These are phyloP conservation scores for Bubo scandiacus DNA, from an alignment of 2,113 vertebrate species.

Conservation along the genomic window DNA sequence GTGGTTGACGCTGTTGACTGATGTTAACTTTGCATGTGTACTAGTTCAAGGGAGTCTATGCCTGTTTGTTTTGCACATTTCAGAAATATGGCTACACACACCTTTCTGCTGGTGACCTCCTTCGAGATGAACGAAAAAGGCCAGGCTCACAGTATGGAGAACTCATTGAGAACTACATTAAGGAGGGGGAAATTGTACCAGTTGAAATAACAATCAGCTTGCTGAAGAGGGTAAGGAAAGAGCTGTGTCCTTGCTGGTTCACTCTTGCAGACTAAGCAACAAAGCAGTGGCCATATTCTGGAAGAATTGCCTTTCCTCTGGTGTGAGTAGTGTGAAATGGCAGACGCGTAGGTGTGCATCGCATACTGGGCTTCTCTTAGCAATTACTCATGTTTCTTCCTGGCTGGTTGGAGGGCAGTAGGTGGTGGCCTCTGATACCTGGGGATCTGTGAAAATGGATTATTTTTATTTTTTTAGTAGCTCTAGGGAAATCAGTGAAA, in stretches of 20 bases:
- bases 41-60: not conserved
- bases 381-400: not conserved
- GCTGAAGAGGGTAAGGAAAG: constrained; percentile 85
- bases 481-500: not conserved
- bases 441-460: not conserved
- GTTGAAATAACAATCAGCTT: constrained; percentile 96
- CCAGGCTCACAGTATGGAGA: constrained; percentile 87
- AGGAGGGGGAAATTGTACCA: constrained; percentile 93
- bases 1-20: not conserved
- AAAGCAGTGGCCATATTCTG: not conserved
- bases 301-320: not conserved
- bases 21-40: not conserved
- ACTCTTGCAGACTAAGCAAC: not conserved
- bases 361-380: not conserved
- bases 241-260: not conserved
- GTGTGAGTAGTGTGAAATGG: not conserved
- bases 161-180: constrained; percentile 91
- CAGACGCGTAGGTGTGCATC: accelerated
- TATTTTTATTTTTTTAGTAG: not conserved
- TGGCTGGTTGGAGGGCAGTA: not conserved
- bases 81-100: constrained; percentile 93
- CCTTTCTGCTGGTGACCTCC: constrained; percentile 93
- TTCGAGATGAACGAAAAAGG: constrained; percentile 88
- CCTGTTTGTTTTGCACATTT: not conserved
- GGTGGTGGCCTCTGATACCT: not conserved